Base-by-base conservation (phyloP, 64 coral and sea anemone genomes). In the Exaiptasia diaphana region DNA sequence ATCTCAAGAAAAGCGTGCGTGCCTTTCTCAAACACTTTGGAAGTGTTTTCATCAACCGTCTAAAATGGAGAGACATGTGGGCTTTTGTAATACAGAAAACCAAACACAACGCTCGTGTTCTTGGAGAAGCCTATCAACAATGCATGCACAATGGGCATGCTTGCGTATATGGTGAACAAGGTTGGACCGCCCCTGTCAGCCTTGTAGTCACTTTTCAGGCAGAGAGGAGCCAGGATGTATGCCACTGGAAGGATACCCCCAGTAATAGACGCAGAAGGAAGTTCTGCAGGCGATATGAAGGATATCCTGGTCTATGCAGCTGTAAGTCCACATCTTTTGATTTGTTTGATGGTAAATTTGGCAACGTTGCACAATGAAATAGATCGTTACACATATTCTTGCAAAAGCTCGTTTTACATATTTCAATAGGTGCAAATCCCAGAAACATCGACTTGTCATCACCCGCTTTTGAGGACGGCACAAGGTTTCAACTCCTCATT, bases 261-360 rank as follows among this genome's bases (percentile, higher is more conserved):
- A 63, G n/a, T 6, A 96, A 24, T 63, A 73, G 10, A 20, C 59
- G 81, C 27, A 79, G 92, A 23, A 85, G 63, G 29, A 53, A 96
- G 22, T 96, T 96, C 82, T 96, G 92, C 44, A 50, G 88, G 18
- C 90, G 85, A 34, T 96, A 90, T 29, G 92, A 96, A 53, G 92
- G 92, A 65, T 96, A 96, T 71, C 43, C 52, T 27, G 41, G 56
- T 3, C 74, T 96, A 50, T 96, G 92, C 49, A 80, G 43, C 28
- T 96, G 92, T 96, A 50, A 90, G 92, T 86, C 24, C 34, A 78
- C 26, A 7, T 36, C 4, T 14, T 5, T 22, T 3, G 11, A 76
- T 23, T 46, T 18, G n/a, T 13, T 73, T 39, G 3, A 43, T 20
- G 20, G 31, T 41, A 20, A 32, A 41, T 46, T 8, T 18, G 18